Conservation (phyloP, 2,797 vertebrate species). For the Hephaestus fuliginosus region DNA sequence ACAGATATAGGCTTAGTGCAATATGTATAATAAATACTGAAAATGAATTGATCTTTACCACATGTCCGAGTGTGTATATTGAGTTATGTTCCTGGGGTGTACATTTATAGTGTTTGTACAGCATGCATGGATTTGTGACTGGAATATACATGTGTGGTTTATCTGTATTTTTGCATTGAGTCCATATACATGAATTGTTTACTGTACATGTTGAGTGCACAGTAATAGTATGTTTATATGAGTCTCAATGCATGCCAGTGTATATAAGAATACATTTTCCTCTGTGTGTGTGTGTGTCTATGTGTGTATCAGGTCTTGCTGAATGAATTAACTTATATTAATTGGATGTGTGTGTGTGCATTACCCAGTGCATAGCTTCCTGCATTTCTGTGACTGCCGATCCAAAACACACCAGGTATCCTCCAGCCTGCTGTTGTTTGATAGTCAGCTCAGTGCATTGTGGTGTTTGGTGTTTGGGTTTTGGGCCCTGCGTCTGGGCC, state of each 20-base stretch:
- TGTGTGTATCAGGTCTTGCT: constrained; percentile 16
- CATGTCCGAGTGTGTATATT: constrained; percentile 71
- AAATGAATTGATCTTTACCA: constrained; percentile 82
- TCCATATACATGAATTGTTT: constrained; percentile 72
- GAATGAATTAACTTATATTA: constrained; percentile 42
- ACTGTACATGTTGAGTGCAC: constrained; percentile 63
- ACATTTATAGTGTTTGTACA: constrained; percentile 66
- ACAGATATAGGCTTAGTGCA: constrained; percentile 74
- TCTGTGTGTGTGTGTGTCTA: neutral
- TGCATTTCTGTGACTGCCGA: constrained; percentile 34
- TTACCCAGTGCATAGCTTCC: constrained; percentile 18
- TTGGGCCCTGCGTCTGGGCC: constrained; percentile 47
- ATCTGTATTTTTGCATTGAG: constrained; percentile 63
- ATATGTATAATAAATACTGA: constrained; percentile 81
- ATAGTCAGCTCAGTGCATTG: constrained; percentile 67
- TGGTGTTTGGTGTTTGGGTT: constrained; percentile 66
- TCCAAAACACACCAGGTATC: constrained; percentile 35
- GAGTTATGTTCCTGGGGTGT: constrained; percentile 67
- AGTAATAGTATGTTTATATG: constrained; percentile 58
- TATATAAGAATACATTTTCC: constrained; percentile 28
- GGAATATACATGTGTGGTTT: constrained; percentile 76
- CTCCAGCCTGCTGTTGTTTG: constrained; percentile 61
- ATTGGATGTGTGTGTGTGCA: constrained; percentile 35
- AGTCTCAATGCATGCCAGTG: constrained; percentile 37
- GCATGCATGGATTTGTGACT: constrained; percentile 71